Evolutionary conservation across 1,140 invertebrate species (phyloP), one percentile per base, ranked within the genome.

Genomic region (Atta cephalotes): DNA sequence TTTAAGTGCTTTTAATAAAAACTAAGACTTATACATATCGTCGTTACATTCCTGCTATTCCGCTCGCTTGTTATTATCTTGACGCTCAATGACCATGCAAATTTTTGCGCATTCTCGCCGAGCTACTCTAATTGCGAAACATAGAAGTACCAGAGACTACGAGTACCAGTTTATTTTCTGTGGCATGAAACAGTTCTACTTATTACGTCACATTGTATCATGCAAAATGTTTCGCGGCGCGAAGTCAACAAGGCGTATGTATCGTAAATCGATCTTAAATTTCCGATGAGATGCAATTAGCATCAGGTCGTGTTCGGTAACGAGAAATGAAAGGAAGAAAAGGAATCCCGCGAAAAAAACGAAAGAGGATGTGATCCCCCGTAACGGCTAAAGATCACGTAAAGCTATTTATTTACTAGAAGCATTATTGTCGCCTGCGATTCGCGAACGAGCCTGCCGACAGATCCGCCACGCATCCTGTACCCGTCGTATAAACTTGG

Each of bases 391-490:
- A 71, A 70, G 76, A 80, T 72, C 76, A 71, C 71, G 71, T 87
- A 87, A 88, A 82, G 71, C 56, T 66, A 80, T 80, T 70, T 80
- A 56, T 80, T 80, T 80, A 80, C 78, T 80, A 80, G 78, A 68
- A 68, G 49, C 78, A 39, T 80, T 68, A 68, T 80, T 80, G 62
- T 78, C 76, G 71, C 80, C 85, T 56, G 70, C 87, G 60, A 86
- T 86, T 88, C 85, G 85, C 70, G 53, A 88, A 86, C 76, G 84
- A 88, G 84, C 76, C 77, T 74, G 87, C 80, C 87, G 87, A 87
- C 87, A 88, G 71, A 66, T 88, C 86, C 63, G 80, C 85, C 77
- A 66, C 71, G 71, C 70, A 82, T 88, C 56, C 31, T 51, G 77
- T 82, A 77, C 53, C 74, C 63, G 78, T 66, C 63, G 78, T 63